Evolutionary conservation across 2,797 vertebrate genomes (phyloP).

Genomic region (Sardinella longiceps): DNA sequence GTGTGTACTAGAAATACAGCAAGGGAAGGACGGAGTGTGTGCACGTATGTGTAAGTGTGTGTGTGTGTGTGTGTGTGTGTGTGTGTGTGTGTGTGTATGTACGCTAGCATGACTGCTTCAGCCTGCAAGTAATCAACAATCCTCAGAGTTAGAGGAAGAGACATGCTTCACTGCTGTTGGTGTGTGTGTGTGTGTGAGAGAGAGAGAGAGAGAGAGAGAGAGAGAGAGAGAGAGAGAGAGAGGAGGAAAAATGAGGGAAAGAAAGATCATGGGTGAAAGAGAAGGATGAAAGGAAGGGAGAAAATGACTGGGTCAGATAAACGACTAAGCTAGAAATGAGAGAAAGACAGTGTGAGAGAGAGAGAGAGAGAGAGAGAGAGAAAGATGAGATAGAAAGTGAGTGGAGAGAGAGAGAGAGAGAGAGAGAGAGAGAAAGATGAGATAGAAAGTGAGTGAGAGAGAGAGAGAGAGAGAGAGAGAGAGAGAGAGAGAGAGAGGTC

Average conservation of each 20-base stretch:
- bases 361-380: background rate
- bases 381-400: background rate
- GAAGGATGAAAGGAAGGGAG: background rate
- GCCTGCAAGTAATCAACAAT: constrained; percentile 9
- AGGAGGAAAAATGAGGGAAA: background rate
- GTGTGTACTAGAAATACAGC: too few relatives aligned
- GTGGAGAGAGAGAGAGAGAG: too few relatives aligned
- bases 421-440: background rate
- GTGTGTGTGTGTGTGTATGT: background rate
- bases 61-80: background rate
- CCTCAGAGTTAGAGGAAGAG: background rate
- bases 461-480: background rate
- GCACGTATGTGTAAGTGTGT: background rate
- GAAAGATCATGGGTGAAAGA: too few relatives aligned
- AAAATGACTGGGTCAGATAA: too few relatives aligned
- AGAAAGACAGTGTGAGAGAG: background rate
- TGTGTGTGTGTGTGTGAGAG: background rate
- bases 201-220: background rate
- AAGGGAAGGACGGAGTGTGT: too few relatives aligned
- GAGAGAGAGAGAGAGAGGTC: background rate
- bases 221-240: background rate
- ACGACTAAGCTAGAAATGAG: too few relatives aligned
- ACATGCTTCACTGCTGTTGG: background rate
- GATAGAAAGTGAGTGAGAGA: background rate
- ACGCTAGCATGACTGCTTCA: background rate